Evolutionary conservation across 2,888 invertebrate genomes (phyloP).

Genomic region (Drosophila sordidula): DNA sequence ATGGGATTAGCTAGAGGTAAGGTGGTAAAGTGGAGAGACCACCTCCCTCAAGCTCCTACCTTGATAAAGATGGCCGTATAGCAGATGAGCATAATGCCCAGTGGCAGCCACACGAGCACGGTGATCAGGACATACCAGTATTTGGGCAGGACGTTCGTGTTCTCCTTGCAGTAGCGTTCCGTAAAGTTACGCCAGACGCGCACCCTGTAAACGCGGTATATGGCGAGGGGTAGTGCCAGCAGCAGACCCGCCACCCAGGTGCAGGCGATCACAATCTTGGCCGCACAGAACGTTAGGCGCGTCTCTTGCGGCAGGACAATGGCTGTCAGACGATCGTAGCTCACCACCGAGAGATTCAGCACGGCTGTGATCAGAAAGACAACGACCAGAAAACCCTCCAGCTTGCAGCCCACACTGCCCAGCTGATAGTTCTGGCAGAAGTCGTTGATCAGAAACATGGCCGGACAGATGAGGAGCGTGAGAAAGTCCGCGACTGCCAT

Average conservation of each 20-base stretch:
- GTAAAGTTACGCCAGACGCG: slow-evolving; percentile 91
- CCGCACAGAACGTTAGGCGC: slow-evolving; percentile 88
- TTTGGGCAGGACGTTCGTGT: slow-evolving; percentile 87
- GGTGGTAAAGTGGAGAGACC: no score
- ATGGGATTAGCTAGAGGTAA: not conserved
- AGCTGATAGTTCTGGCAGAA: slow-evolving; percentile 92
- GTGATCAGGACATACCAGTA: slow-evolving; percentile 93
- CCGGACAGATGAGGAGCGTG: slow-evolving; percentile 89
- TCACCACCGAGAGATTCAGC: slow-evolving; percentile 91
- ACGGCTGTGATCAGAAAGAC: slow-evolving; percentile 91
- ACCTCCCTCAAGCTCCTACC: slow-evolving; percentile 85
- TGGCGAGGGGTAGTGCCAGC: slow-evolving; percentile 88
- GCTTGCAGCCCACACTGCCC: slow-evolving; percentile 90
- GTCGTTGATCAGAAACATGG: slow-evolving; percentile 91
- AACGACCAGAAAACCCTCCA: slow-evolving; percentile 92
- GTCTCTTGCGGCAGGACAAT: slow-evolving; percentile 91
- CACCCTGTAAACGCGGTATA: slow-evolving; percentile 88
- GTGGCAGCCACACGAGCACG: slow-evolving; percentile 91
- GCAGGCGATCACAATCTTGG: slow-evolving; percentile 88
- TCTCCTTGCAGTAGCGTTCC: slow-evolving; percentile 92
- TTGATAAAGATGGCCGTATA: slow-evolving; percentile 90
- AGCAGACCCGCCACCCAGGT: slow-evolving; percentile 89
- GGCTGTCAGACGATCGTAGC: slow-evolving; percentile 93
- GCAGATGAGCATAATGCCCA: slow-evolving; percentile 90
- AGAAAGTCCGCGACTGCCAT: slow-evolving; percentile 90